Conservation (phyloP, 2,113 vertebrate genomes). For the Parus major region DNA sequence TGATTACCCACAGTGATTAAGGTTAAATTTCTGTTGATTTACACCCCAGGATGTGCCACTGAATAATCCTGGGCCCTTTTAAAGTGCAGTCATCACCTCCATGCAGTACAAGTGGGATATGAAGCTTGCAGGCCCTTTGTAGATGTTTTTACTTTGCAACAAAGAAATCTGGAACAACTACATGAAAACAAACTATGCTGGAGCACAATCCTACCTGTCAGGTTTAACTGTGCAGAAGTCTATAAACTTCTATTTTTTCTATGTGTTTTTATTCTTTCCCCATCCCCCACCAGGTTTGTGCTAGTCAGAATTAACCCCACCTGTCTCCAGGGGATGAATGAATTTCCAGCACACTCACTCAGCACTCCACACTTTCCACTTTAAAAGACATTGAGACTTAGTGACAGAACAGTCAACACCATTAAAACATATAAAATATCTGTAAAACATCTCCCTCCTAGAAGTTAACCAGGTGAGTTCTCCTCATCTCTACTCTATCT, state of each 20-base stretch:
- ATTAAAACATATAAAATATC: slow-evolving; percentile 1
- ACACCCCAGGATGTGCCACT: neutral
- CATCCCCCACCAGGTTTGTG: neutral
- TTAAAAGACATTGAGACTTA: neutral
- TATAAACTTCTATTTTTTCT: neutral
- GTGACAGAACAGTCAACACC: neutral
- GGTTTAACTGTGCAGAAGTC: neutral
- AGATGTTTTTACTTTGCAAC: neutral
- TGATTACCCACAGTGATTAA: neutral
- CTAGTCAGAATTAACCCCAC: neutral
- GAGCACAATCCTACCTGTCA: neutral
- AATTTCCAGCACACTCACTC: neutral
- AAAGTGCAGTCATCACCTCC: neutral
- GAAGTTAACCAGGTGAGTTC: neutral
- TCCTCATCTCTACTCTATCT: neutral
- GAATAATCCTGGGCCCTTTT: neutral
- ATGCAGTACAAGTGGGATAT: neutral
- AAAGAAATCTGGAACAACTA: neutral
- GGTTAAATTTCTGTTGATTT: neutral
- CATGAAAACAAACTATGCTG: neutral
- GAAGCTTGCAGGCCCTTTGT: neutral
- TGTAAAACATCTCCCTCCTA: neutral
- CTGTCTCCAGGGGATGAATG: neutral
- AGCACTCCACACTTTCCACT: neutral
- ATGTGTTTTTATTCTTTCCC: neutral